Evolutionary conservation across 2,113 vertebrate genomes (phyloP).

Genomic region (Toxotes jaculatrix): DNA sequence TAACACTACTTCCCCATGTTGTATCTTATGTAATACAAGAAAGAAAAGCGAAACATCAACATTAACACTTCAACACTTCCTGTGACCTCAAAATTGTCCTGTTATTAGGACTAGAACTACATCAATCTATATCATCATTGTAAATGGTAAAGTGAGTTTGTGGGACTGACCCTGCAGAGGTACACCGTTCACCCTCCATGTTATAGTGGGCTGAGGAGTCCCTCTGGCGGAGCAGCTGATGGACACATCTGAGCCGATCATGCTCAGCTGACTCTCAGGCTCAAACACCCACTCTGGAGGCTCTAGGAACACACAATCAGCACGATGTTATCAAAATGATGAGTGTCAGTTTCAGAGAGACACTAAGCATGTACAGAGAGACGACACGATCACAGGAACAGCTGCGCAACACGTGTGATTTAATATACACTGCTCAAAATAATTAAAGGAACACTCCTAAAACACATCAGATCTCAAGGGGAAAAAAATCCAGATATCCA

Average conservation of each 20-base stretch:
- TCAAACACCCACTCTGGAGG: conserved; percentile 90
- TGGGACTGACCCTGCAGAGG: conserved; percentile 85
- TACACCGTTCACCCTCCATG: conserved; percentile 90
- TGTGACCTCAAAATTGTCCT: neutral
- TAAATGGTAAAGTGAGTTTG: neutral
- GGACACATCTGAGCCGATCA: conserved; percentile 85
- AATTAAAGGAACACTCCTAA: no score
- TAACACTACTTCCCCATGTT: neutral
- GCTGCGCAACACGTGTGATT: neutral
- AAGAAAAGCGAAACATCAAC: neutral
- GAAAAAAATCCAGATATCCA: no score
- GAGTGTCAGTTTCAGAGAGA: neutral
- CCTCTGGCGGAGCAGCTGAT: conserved; percentile 90
- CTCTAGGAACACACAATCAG: conserved; percentile 82
- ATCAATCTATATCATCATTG: neutral
- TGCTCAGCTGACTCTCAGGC: conserved; percentile 88
- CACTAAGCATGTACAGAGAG: conserved; percentile 2
- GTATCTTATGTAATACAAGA: neutral
- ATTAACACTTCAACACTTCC: neutral
- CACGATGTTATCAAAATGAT: conserved; percentile 32
- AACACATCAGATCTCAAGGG: no score
- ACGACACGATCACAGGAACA: neutral
- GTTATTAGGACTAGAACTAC: neutral
- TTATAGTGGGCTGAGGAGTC: conserved; percentile 86
- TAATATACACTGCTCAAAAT: no score